Percentiles rank a stretch among this genome's conserved stretches.
These are phyloP conservation scores for Etheostoma nigrum DNA, from an alignment of 2,797 vertebrate species.

Conservation along the genomic window DNA sequence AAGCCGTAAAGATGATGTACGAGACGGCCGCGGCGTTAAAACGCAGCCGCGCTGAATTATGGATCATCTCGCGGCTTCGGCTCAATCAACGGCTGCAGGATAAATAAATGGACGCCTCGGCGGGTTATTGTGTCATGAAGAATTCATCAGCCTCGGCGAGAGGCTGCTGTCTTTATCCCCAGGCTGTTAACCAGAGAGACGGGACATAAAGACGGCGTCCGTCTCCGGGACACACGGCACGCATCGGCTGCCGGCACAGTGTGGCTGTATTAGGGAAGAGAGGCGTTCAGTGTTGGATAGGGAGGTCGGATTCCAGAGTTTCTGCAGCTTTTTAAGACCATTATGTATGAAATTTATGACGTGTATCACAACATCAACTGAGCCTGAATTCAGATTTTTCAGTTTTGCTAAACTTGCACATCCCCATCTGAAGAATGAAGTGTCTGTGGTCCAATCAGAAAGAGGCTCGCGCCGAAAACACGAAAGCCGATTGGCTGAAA, in stretches of 20 bases:
- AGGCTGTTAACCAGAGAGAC: conserved; percentile 27
- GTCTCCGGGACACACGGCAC: neutral
- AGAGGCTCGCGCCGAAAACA: too few relatives aligned
- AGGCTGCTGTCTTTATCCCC: conserved; percentile 28
- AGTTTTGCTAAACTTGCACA: too few relatives aligned
- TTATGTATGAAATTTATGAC: too few relatives aligned
- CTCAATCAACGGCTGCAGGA: conserved; percentile 55
- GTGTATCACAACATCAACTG: too few relatives aligned
- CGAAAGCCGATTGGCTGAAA: too few relatives aligned
- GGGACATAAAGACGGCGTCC: neutral
- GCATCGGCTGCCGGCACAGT: neutral
- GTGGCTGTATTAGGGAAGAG: neutral
- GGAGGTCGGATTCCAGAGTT: neutral
- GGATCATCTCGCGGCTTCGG: conserved; percentile 26
- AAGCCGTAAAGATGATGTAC: conserved; percentile 33
- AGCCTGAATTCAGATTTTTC: too few relatives aligned
- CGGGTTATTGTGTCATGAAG: conserved; percentile 10
- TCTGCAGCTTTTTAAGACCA: too few relatives aligned
- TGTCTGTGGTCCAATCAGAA: too few relatives aligned
- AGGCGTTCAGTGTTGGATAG: neutral
- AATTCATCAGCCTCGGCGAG: conserved; percentile 48
- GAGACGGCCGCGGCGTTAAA: conserved; percentile 41
- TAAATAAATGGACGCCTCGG: conserved; percentile 40
- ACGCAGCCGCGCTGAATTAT: conserved; percentile 45
- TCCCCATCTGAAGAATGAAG: too few relatives aligned